Conservation (phyloP, 35 echinoderm and acorn worm species). For the Eucidaris tribuloides region DNA sequence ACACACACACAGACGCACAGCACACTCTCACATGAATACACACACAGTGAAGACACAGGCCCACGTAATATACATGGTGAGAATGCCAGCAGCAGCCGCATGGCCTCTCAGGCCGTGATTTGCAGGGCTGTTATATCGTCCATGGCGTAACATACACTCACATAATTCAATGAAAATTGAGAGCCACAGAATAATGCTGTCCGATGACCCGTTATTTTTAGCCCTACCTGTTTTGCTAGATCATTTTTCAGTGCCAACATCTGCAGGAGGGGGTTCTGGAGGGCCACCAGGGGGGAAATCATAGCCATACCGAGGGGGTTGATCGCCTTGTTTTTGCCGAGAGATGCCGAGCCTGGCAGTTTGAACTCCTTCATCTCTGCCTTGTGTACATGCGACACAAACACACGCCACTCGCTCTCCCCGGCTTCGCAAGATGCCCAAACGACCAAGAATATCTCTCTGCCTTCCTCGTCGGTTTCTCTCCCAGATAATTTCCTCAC, state of each 20-base stretch:
- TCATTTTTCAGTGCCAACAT: constrained; percentile 62
- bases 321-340: constrained; percentile 28
- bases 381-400: neutral
- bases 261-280: constrained; percentile 46
- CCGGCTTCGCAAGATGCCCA: neutral
- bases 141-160: neutral
- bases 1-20: neutral
- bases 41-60: neutral
- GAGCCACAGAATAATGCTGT: neutral
- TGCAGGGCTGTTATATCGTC: too few relatives aligned
- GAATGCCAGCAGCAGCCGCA: too few relatives aligned
- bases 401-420: neutral
- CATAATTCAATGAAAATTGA: neutral
- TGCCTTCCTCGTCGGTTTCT: neutral
- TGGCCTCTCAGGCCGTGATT: too few relatives aligned
- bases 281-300: constrained; percentile 46
- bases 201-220: neutral
- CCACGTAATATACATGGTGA: neutral
- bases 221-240: constrained; percentile 30
- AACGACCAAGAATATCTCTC: neutral
- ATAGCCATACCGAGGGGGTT: constrained; percentile 15
- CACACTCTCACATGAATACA: neutral
- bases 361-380: constrained; percentile 26
- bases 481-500: neutral
- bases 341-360: constrained; percentile 17